These are phyloP conservation scores for Podabrus alpinus DNA, from an alignment of 2,888 invertebrate species.

Conservation along the genomic window DNA sequence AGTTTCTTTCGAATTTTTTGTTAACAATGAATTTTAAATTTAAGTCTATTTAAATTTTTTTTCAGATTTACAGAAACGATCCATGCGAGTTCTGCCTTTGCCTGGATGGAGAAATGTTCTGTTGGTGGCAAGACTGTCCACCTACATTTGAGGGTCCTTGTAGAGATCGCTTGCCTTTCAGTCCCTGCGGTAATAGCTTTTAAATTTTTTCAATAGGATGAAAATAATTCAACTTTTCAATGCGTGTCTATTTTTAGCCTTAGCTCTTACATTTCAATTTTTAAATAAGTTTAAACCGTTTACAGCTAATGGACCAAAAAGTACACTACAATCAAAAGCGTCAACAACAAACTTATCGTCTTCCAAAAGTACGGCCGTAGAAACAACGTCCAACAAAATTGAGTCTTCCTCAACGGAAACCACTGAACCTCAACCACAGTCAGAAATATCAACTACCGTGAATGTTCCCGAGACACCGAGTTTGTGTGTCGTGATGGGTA, in stretches of 20 bases:
- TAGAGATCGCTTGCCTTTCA: conserved; percentile 53
- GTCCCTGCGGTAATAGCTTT: conserved; percentile 53
- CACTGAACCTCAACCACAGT: conserved; percentile 10
- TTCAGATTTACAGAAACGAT: conserved; percentile 64
- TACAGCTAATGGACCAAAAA: conserved; percentile 24
- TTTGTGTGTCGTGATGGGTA: conserved; percentile 58
- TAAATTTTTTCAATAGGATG: neutral
- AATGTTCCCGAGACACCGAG: conserved; percentile 42
- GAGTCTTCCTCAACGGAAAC: conserved; percentile 27
- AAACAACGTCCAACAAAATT: conserved; percentile 25
- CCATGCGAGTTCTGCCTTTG: conserved; percentile 68
- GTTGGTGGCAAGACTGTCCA: conserved; percentile 69
- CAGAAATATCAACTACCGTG: conserved; percentile 32
- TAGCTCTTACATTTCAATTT: neutral
- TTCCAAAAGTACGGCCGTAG: conserved; percentile 4
- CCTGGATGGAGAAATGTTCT: conserved; percentile 68
- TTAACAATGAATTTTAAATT: neutral
- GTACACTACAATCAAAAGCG: conserved; percentile 16
- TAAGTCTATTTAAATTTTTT: conserved; percentile 33
- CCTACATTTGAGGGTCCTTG: conserved; percentile 55
- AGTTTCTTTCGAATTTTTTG: neutral
- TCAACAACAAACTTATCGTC: conserved; percentile 21
- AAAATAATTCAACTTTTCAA: neutral
- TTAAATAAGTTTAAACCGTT: neutral
- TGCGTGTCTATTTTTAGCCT: neutral